Base-by-base conservation (phyloP, 2,113 vertebrate genomes). In the Phainopepla nitens region DNA sequence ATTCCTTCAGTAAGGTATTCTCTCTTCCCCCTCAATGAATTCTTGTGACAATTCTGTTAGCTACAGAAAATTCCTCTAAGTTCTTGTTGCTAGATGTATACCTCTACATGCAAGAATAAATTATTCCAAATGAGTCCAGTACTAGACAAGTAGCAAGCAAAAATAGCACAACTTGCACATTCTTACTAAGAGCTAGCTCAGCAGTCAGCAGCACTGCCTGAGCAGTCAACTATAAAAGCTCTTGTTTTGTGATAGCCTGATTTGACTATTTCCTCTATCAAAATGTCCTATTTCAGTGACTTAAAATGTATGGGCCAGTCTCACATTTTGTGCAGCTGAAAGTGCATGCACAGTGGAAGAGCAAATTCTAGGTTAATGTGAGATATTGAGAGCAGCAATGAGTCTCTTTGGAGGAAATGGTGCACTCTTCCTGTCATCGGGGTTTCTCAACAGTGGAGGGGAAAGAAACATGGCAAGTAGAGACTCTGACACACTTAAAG, bases 141-240 rank as follows among this genome's bases (percentile, higher is more conserved):
- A 62, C 50, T 87, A 85, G 39, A 94, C 31, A 91, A 89, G n/a
- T 82, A 78, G 42, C 36, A 89, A 68, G 49, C 77, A 89, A 91
- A 95, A 97, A 77, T 6, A 85, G 93, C 75, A 81, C 64, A 90
- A 58, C 31, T 82, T 66, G 31, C 87, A 94, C 68, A 82, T 94
- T 94, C 83, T 87, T 73, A 29, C 27, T 68, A 82, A 62, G 25
- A 93, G 69, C 70, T 45, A 65, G 28, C 56, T 84, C 84, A 92
- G 71, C 56, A 92, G 77, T 41, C 69, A 92, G 47, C 62, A 89
- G 56, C 69, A 77, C 71, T 78, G 88, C 50, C 75, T 81, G 72
- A 82, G 70, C 15, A 45, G 76, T 79, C 49, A 68, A 42, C 51
- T 72, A 35, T 60, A 68, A 89, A 92, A 89, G 29, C 23, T 70